A percentile compares a stretch with the other conserved stretches of the same genome.
phyloP scores from a whole-genome alignment of 1,140 invertebrate species.

The Heliconius congener region DNA sequence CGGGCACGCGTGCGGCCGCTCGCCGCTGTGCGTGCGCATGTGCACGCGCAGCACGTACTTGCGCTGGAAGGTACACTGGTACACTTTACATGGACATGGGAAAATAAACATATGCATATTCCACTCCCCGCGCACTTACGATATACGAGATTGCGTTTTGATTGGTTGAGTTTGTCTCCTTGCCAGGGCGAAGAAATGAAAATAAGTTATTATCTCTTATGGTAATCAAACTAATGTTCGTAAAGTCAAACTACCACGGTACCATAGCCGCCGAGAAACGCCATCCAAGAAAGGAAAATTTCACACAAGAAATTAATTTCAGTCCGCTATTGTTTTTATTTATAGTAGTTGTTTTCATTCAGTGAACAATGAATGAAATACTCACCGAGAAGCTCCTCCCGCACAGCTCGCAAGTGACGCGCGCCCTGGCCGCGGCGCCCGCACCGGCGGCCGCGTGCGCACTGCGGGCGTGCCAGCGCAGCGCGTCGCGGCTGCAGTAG shows the following conservation, averaged over 20 bases:
- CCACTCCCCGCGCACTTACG: no score
- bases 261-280: no score
- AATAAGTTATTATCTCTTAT: not conserved
- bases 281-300: no score
- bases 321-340: no score
- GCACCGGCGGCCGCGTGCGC: conserved; percentile 29
- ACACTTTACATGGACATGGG: no score
- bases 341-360: no score
- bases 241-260: no score
- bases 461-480: conserved; percentile 43
- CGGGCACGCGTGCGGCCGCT: conserved; percentile 38
- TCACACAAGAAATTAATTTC: no score
- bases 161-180: no score
- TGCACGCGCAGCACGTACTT: conserved; percentile 42
- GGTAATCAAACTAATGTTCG: not conserved
- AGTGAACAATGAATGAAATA: not conserved
- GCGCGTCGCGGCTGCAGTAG: conserved; percentile 46
- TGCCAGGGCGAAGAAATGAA: not conserved
- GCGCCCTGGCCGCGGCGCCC: not conserved
- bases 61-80: conserved; percentile 27
- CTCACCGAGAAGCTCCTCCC: conserved; percentile 45
- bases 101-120: no score
- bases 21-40: conserved; percentile 30
- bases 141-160: no score
- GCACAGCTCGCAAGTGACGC: conserved; percentile 38